Percentiles rank a stretch among this genome's conserved stretches.
phyloP scores from a whole-genome alignment of 2,797 vertebrate species.

The Pelochelys cantorii region DNA sequence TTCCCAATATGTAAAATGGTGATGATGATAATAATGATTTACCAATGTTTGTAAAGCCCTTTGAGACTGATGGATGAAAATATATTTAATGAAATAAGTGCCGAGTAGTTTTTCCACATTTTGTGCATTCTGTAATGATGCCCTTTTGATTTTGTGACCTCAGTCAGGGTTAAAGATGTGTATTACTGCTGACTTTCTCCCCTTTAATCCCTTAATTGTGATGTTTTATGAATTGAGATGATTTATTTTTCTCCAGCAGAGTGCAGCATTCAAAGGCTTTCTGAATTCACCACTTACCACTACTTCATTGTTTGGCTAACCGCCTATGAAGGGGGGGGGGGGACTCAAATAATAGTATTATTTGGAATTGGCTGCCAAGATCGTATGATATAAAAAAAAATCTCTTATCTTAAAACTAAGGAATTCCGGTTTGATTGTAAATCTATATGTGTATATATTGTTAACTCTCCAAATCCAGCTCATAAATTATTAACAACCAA shows the following conservation, averaged over 20 bases:
- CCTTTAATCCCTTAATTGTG: not conserved
- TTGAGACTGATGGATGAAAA: constrained; percentile 17
- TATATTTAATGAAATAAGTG: not conserved
- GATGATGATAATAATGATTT: not conserved
- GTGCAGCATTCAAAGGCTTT: not conserved
- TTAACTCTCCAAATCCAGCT: not conserved
- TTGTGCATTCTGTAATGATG: not conserved
- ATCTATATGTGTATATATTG: not conserved
- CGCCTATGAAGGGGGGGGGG: not conserved
- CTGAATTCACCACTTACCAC: not conserved
- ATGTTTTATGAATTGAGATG: not conserved
- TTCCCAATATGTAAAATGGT: not conserved
- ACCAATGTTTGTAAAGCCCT: not conserved
- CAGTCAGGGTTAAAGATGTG: not conserved
- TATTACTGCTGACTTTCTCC: not conserved
- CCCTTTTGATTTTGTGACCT: not conserved
- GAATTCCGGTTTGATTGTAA: not conserved
- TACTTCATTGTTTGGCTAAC: not conserved
- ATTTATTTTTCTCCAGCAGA: not conserved
- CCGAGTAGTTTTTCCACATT: constrained; percentile 8
- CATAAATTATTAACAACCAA: not conserved
- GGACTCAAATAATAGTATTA: not conserved
- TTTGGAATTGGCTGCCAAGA: not conserved
- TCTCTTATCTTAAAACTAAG: not conserved
- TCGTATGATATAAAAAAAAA: not conserved